Evolutionary conservation across 2,113 vertebrate genomes (phyloP).

Genomic region (Neogobius melanostomus): DNA sequence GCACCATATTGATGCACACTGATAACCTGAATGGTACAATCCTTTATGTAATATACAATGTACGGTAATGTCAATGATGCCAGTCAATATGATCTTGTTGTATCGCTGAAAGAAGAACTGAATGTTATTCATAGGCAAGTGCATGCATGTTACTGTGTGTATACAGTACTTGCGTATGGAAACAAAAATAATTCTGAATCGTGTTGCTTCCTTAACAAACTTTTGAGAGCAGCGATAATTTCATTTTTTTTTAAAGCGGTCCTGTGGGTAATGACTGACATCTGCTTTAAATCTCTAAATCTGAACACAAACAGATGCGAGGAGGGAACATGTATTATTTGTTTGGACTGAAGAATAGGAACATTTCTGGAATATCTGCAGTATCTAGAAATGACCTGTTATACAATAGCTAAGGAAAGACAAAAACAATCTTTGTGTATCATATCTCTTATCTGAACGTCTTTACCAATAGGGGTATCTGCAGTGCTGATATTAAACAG

Average conservation of each 20-base stretch:
- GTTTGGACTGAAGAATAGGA: slow-evolving; percentile 13
- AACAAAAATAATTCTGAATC: no score
- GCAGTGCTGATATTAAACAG: background rate
- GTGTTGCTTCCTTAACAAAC: background rate
- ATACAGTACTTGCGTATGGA: no score
- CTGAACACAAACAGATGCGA: slow-evolving; percentile 40
- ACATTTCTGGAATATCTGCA: slow-evolving; percentile 22
- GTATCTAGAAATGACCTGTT: slow-evolving; percentile 24
- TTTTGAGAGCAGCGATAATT: background rate
- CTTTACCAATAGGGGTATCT: background rate
- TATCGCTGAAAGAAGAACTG: no score
- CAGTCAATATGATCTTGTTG: no score
- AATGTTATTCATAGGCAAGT: no score
- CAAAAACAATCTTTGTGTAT: slow-evolving; percentile 34
- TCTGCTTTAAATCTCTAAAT: slow-evolving; percentile 47
- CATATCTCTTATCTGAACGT: slow-evolving; percentile 6
- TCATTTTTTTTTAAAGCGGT: slow-evolving; percentile 20
- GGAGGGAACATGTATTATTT: slow-evolving; percentile 21
- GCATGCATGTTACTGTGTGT: no score
- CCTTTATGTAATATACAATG: no score
- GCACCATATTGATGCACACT: no score
- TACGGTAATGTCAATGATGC: no score
- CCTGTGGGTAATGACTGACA: slow-evolving; percentile 44
- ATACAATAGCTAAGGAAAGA: slow-evolving; percentile 27
- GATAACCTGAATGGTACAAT: no score